Evolutionary conservation across 2,113 vertebrate genomes (phyloP).

Genomic region (Chloebia gouldiae): DNA sequence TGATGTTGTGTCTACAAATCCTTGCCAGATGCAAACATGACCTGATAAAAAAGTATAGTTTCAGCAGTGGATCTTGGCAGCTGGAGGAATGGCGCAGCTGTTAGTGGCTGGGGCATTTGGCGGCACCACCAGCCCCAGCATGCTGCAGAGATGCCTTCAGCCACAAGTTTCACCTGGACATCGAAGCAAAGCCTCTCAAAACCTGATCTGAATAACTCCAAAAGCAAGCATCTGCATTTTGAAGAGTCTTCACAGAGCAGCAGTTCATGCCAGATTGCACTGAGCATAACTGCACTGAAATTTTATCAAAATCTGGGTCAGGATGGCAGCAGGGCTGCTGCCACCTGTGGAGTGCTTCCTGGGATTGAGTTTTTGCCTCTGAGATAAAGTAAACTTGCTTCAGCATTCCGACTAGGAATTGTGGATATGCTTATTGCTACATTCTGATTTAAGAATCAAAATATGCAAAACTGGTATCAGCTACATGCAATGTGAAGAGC

Average conservation of each 20-base stretch:
- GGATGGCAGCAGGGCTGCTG: background rate
- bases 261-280: accelerated
- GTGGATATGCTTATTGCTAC: background rate
- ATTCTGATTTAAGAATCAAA: background rate
- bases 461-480: background rate
- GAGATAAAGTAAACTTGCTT: background rate
- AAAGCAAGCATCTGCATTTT: accelerated
- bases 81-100: background rate
- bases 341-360: slow-evolving; percentile 4
- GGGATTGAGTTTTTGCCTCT: background rate
- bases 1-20: slow-evolving; percentile 63
- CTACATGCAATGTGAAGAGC: background rate
- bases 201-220: background rate
- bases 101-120: background rate
- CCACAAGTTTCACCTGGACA: background rate
- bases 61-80: slow-evolving; percentile 15
- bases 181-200: background rate
- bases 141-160: accelerated
- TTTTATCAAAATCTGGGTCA: background rate
- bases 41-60: slow-evolving; percentile 31
- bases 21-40: slow-evolving; percentile 42
- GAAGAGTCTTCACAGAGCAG: accelerated
- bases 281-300: background rate
- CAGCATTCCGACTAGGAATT: background rate
- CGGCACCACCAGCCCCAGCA: background rate